These are phyloP conservation scores for Lepilemur ruficaudatus DNA, from an alignment of 2,797 vertebrate genomes.

Conservation along the genomic window DNA sequence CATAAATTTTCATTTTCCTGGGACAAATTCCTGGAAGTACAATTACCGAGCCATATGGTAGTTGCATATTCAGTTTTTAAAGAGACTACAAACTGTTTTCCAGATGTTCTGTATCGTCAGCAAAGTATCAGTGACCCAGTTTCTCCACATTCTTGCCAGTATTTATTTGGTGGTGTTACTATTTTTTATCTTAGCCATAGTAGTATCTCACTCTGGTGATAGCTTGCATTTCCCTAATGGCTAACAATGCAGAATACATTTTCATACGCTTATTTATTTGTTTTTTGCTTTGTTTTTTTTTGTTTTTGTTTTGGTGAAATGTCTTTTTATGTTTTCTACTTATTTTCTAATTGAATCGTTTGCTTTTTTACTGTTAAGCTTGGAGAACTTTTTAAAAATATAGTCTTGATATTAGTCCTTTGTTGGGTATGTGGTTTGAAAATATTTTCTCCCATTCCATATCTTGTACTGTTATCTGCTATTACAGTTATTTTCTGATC, in stretches of 20 bases:
- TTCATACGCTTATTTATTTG: background rate
- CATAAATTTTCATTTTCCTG: background rate
- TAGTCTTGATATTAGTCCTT: background rate
- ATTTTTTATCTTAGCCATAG: background rate
- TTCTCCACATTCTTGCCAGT: background rate
- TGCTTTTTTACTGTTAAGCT: background rate
- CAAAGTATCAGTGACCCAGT: background rate
- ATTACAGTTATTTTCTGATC: background rate
- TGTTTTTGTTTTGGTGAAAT: background rate
- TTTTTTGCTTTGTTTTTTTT: background rate
- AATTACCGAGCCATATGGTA: background rate
- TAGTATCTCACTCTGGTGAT: background rate
- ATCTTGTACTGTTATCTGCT: background rate
- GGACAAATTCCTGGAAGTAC: background rate
- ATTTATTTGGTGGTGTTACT: background rate
- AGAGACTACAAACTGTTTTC: background rate
- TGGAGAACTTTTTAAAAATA: background rate
- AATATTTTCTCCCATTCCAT: background rate
- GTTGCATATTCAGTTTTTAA: background rate
- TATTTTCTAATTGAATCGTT: background rate
- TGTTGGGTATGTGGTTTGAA: background rate
- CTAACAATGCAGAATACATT: background rate
- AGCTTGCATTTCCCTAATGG: background rate
- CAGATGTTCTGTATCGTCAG: background rate
- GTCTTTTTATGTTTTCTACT: background rate